phyloP scores from a whole-genome alignment of 2,113 vertebrate species.

The Felis chaus region DNA sequence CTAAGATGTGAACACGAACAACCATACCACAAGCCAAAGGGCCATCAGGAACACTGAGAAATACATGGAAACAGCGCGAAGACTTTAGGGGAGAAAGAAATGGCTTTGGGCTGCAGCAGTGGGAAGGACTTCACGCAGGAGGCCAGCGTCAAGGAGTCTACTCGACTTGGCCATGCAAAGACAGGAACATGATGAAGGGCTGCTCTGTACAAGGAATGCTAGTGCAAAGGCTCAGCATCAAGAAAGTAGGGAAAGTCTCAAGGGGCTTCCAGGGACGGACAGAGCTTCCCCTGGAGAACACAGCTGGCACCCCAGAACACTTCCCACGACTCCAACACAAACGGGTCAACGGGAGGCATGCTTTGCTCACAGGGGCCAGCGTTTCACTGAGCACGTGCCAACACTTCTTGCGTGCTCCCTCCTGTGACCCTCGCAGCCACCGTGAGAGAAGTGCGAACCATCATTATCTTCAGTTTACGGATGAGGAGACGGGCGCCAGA shows the following conservation, averaged over 20 bases:
- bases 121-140: background rate
- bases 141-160: background rate
- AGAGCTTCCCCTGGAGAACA: background rate
- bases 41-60: background rate
- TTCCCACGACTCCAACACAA: background rate
- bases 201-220: background rate
- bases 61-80: fast-evolving
- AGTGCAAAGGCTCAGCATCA: background rate
- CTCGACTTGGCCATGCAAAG: background rate
- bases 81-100: background rate
- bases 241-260: background rate
- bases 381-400: background rate
- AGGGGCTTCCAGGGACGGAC: background rate
- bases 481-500: background rate
- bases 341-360: background rate
- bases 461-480: background rate
- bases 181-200: background rate
- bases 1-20: background rate
- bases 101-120: too few relatives aligned
- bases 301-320: too few relatives aligned
- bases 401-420: background rate
- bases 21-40: background rate
- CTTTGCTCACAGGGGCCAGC: background rate
- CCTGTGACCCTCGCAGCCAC: background rate
- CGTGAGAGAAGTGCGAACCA: background rate